These are phyloP conservation scores for Apistogramma diplotaenia DNA, from an alignment of 2,113 vertebrate species.

Conservation along the genomic window DNA sequence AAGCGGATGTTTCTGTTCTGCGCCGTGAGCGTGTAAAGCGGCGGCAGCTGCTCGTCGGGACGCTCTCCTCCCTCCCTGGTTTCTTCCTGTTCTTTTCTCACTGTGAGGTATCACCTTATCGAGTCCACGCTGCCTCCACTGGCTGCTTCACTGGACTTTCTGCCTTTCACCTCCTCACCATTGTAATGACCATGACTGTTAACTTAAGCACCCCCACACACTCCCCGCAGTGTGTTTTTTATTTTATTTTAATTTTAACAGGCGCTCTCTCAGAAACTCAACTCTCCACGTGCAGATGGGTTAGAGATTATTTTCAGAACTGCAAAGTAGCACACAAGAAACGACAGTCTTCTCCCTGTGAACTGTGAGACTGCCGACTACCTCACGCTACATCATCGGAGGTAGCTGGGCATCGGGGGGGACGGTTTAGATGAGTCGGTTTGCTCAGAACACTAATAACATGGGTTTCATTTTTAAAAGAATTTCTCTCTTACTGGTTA, in stretches of 20 bases:
- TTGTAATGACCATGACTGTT: conserved; percentile 66
- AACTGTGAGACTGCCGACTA: conserved; percentile 17
- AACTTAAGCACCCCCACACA: background rate
- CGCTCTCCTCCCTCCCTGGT: background rate
- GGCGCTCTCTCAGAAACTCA: background rate
- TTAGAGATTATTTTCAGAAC: background rate
- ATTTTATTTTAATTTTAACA: background rate
- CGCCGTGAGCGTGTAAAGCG: background rate
- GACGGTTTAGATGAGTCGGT: background rate
- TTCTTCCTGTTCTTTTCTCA: conserved; percentile 43
- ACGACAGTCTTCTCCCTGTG: background rate
- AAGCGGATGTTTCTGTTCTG: background rate
- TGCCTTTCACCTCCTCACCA: conserved; percentile 55
- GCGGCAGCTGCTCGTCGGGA: background rate
- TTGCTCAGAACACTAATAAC: background rate
- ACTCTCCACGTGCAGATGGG: background rate
- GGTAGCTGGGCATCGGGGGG: conserved; percentile 40
- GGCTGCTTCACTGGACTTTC: conserved; percentile 56
- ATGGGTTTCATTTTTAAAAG: background rate
- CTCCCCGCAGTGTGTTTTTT: no score
- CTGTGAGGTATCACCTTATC: conserved; percentile 64
- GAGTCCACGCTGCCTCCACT: conserved; percentile 40
- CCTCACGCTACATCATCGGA: conserved; percentile 36
- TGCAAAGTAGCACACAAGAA: conserved; percentile 15
- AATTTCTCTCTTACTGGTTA: background rate